Evolutionary conservation across 2,888 invertebrate species (phyloP).

Genomic region (Camponotus fellah): DNA sequence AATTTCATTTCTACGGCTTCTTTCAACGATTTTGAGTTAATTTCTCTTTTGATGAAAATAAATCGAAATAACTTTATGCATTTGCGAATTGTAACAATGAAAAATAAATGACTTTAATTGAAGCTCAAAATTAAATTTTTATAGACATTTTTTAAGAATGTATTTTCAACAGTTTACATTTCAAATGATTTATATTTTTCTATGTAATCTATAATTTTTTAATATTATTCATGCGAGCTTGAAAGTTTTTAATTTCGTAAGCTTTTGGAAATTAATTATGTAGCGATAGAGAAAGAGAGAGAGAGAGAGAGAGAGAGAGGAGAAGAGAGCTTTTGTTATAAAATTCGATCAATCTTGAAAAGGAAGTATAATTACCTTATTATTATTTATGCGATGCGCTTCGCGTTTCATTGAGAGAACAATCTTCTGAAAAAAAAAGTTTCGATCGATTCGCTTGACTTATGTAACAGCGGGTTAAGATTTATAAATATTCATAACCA

Average conservation of each 20-base stretch:
- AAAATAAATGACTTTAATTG: background rate
- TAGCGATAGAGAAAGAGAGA: too few relatives aligned
- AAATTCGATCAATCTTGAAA: background rate
- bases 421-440: background rate
- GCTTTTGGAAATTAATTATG: background rate
- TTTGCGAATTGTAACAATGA: background rate
- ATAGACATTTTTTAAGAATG: background rate
- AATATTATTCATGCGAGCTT: background rate
- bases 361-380: background rate
- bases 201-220: background rate
- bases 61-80: background rate
- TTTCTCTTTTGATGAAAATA: background rate
- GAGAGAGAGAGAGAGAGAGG: too few relatives aligned
- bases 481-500: slow-evolving; percentile 54
- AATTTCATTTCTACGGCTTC: background rate
- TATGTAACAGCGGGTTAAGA: slow-evolving; percentile 34
- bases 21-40: background rate
- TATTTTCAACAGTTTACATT: background rate
- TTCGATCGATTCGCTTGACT: slow-evolving; percentile 31
- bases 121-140: background rate
- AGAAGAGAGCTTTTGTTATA: background rate
- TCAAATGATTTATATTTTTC: background rate
- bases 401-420: background rate
- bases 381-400: slow-evolving; percentile 18
- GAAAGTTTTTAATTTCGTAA: background rate